These are phyloP conservation scores for Stegana nigrithorax DNA, from an alignment of 2,888 invertebrate genomes.

Conservation along the genomic window DNA sequence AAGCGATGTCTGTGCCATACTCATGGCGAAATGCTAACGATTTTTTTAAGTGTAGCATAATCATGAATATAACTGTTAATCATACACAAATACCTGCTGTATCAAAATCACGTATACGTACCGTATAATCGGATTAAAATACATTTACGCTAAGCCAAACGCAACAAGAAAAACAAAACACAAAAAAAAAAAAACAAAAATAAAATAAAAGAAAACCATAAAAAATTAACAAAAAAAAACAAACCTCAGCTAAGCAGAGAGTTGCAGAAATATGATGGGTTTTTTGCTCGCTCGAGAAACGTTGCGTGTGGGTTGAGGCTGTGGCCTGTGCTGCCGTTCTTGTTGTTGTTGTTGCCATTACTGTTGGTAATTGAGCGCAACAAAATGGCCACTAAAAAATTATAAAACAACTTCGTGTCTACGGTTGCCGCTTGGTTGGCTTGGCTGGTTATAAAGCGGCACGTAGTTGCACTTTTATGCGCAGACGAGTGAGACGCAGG, in stretches of 20 bases:
- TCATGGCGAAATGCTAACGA: neutral
- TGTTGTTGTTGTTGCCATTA: too few species aligned
- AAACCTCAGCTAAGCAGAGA: neutral
- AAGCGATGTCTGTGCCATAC: neutral
- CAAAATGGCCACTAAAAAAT: conserved; percentile 11
- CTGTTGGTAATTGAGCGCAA: neutral
- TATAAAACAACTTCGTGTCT: neutral
- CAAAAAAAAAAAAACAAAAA: neutral
- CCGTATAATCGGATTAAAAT: neutral
- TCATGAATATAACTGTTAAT: conserved; percentile 7
- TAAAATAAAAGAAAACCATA: neutral
- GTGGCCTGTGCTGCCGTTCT: neutral
- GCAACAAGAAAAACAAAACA: neutral
- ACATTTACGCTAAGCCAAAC: neutral
- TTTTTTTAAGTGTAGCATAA: neutral
- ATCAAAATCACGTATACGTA: conserved; percentile 2
- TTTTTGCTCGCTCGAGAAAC: too few species aligned
- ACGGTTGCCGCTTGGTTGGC: neutral
- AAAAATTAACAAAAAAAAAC: neutral
- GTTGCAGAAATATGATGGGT: too few species aligned
- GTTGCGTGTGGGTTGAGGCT: neutral
- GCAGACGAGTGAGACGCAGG: conserved; percentile 5
- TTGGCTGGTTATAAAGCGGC: neutral
- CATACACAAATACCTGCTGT: conserved; percentile 9
- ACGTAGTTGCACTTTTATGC: conserved; percentile 12